phyloP scores from a whole-genome alignment of 2,797 vertebrate genomes.

The Gobionotothen gibberifrons region DNA sequence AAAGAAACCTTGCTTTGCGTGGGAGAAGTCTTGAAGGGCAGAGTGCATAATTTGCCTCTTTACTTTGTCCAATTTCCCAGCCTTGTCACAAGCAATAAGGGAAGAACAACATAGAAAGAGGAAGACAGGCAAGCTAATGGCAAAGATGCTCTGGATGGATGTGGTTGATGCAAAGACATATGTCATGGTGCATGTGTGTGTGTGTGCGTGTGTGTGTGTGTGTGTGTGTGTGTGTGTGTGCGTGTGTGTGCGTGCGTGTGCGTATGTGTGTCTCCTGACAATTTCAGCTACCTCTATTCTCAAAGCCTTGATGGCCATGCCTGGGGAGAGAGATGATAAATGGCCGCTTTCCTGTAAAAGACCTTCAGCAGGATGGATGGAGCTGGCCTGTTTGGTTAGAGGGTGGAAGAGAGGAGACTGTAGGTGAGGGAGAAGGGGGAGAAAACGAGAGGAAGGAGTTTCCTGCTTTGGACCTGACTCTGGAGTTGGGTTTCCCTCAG shows the following conservation, averaged over 20 bases:
- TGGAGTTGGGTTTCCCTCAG: conserved; percentile 72
- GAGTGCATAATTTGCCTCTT: neutral
- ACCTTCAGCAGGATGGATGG: conserved; percentile 68
- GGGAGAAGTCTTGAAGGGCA: neutral
- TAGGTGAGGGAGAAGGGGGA: conserved; percentile 34
- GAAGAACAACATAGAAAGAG: neutral
- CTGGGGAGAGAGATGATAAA: conserved; percentile 75
- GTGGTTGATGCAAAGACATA: conserved; percentile 29
- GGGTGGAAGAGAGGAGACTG: conserved; percentile 61
- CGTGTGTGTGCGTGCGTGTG: conserved; percentile 3
- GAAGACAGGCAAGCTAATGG: conserved; percentile 1
- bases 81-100: neutral
- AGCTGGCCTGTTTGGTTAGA: conserved; percentile 72
- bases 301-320: conserved; percentile 47
- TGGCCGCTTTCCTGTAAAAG: conserved; percentile 79
- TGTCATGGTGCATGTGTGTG: conserved; percentile 10
- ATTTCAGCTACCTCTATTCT: conserved; percentile 42
- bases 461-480: conserved; percentile 66
- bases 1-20: too few species aligned
- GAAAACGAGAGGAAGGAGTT: conserved; percentile 52
- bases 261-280: conserved; percentile 12
- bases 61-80: neutral
- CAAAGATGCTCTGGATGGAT: conserved; percentile 34
- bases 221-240: neutral
- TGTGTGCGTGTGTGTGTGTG: neutral